phyloP scores from a whole-genome alignment of 2,888 invertebrate genomes.

The Ichneumon xanthorius region DNA sequence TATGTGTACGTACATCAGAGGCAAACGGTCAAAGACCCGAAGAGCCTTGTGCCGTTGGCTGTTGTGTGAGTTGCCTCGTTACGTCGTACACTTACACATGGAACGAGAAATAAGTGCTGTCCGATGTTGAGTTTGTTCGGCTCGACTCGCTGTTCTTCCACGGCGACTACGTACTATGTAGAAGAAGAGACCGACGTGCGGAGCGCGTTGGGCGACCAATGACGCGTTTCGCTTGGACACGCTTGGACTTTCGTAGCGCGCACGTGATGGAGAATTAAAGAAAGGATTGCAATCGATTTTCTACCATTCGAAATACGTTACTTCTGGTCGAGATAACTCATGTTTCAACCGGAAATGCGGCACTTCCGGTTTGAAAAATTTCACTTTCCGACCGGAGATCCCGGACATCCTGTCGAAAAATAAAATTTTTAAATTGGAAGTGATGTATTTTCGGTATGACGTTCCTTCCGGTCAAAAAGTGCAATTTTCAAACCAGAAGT shows the following conservation, averaged over 20 bases:
- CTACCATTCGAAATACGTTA: too few relatives aligned
- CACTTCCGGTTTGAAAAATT: too few relatives aligned
- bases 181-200: not conserved
- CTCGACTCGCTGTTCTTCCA: conserved; percentile 14
- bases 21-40: conserved; percentile 71
- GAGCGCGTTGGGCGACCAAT: conserved; percentile 1
- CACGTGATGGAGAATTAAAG: not conserved
- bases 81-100: conserved; percentile 15
- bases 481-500: too few relatives aligned
- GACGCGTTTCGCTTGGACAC: conserved; percentile 12
- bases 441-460: too few relatives aligned
- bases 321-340: too few relatives aligned
- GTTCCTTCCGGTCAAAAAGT: too few relatives aligned
- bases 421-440: too few relatives aligned
- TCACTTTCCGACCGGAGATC: too few relatives aligned
- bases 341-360: too few relatives aligned
- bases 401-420: too few relatives aligned
- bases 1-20: conserved; percentile 32
- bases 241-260: not conserved
- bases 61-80: conserved; percentile 32
- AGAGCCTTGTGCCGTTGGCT: conserved; percentile 23
- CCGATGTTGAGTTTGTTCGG: conserved; percentile 23
- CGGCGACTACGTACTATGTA: not conserved
- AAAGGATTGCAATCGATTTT: not conserved
- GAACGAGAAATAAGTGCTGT: conserved; percentile 20